phyloP scores from a whole-genome alignment of 2,113 vertebrate species.

The Pomatorhinus ruficollis region DNA sequence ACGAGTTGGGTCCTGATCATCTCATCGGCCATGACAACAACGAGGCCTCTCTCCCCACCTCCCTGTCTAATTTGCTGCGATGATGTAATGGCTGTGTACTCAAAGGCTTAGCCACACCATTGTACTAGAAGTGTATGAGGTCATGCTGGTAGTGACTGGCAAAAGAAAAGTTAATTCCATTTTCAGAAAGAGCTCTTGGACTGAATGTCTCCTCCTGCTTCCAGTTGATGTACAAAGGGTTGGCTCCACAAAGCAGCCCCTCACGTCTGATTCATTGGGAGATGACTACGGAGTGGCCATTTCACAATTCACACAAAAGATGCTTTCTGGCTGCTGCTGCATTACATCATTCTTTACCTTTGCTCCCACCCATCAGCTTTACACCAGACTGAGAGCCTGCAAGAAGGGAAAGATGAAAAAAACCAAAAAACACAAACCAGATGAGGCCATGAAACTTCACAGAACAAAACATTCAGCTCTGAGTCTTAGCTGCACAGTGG shows the following conservation, averaged over 20 bases:
- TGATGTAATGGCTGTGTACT: slow-evolving; percentile 81
- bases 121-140: slow-evolving; percentile 78
- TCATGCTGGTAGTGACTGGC: slow-evolving; percentile 82
- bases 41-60: slow-evolving; percentile 62
- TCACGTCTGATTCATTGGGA: slow-evolving; percentile 72
- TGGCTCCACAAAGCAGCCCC: slow-evolving; percentile 71
- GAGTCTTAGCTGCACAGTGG: slow-evolving; percentile 12
- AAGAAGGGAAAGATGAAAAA: slow-evolving; percentile 17
- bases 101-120: slow-evolving; percentile 85
- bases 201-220: slow-evolving; percentile 72
- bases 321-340: slow-evolving; percentile 70
- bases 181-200: slow-evolving; percentile 71
- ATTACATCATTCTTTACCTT: slow-evolving; percentile 83
- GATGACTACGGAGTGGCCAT: slow-evolving; percentile 69
- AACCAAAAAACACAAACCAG: background rate
- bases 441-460: background rate
- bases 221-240: slow-evolving; percentile 60
- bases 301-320: slow-evolving; percentile 73
- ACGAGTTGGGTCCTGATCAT: slow-evolving; percentile 75
- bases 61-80: slow-evolving; percentile 67
- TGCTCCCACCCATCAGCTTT: slow-evolving; percentile 70
- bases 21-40: slow-evolving; percentile 80
- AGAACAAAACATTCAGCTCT: slow-evolving; percentile 45
- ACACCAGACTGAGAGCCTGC: slow-evolving; percentile 48
- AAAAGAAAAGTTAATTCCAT: slow-evolving; percentile 77